Evolutionary conservation across 2,797 vertebrate genomes (phyloP).

Genomic region (Otolemur crassicaudatus): DNA sequence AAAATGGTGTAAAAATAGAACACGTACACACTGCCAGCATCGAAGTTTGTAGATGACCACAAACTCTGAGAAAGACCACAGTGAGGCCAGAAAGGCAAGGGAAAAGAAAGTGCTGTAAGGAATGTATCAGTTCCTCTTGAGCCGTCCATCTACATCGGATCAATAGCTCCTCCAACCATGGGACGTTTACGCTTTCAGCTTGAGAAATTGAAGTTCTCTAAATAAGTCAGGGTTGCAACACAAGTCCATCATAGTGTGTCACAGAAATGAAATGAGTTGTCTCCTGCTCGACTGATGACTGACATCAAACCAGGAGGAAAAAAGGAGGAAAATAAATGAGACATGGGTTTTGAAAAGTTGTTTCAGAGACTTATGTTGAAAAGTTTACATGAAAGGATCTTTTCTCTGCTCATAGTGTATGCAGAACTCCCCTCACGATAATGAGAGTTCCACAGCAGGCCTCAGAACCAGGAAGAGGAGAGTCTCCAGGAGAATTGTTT

Average conservation of each 20-base stretch:
- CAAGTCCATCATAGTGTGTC: slow-evolving; percentile 96
- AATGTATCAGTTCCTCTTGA: slow-evolving; percentile 90
- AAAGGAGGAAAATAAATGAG: slow-evolving; percentile 88
- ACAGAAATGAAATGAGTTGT: slow-evolving; percentile 98
- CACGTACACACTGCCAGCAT: slow-evolving; percentile 79
- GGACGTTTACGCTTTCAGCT: slow-evolving; percentile 90
- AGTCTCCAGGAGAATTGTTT: background rate
- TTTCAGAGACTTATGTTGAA: slow-evolving; percentile 92
- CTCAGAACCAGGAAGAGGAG: slow-evolving; percentile 35
- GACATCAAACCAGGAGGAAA: slow-evolving; percentile 90
- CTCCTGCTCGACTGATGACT: slow-evolving; percentile 95
- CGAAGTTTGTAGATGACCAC: slow-evolving; percentile 84
- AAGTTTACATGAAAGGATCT: slow-evolving; percentile 90
- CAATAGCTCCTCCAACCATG: slow-evolving; percentile 96
- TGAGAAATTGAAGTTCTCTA: slow-evolving; percentile 92
- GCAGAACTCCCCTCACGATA: slow-evolving; percentile 64
- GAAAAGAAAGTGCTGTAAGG: slow-evolving; percentile 86
- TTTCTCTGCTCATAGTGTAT: slow-evolving; percentile 85
- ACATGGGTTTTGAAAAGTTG: slow-evolving; percentile 89
- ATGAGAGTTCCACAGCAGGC: slow-evolving; percentile 42
- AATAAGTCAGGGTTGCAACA: slow-evolving; percentile 92
- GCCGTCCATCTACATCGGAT: slow-evolving; percentile 92
- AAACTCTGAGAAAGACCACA: slow-evolving; percentile 84
- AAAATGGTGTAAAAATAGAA: slow-evolving; percentile 58
- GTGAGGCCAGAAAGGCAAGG: slow-evolving; percentile 81